Conservation (phyloP, 2,888 invertebrate genomes). For the Apamea sordens region DNA sequence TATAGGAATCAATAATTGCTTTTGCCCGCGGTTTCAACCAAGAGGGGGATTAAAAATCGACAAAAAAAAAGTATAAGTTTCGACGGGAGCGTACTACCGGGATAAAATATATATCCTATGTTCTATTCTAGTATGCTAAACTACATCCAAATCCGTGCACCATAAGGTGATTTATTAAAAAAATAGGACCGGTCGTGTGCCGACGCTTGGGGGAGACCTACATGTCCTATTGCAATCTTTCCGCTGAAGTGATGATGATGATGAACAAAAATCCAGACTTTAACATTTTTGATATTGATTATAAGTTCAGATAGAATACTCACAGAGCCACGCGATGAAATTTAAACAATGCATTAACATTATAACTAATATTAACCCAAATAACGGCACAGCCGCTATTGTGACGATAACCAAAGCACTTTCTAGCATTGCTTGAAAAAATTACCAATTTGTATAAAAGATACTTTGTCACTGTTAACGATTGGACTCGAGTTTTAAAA, state of each 20-base stretch:
- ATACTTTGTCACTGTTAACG: constrained; percentile 10
- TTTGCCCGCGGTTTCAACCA: background rate
- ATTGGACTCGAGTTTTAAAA: background rate
- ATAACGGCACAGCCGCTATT: background rate
- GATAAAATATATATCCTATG: background rate
- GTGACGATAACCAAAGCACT: background rate
- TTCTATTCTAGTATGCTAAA: background rate
- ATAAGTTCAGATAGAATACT: constrained; percentile 5
- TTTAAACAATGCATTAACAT: background rate
- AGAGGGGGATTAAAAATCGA: background rate
- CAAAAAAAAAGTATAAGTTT: too few species aligned
- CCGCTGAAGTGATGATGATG: background rate
- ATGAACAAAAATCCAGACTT: too few species aligned
- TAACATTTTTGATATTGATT: background rate
- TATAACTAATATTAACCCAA: background rate
- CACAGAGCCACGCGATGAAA: background rate
- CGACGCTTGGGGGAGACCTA: background rate
- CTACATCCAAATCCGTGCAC: background rate
- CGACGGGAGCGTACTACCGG: too few species aligned
- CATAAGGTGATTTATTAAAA: background rate
- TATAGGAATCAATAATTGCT: background rate
- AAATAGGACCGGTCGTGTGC: background rate
- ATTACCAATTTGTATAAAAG: background rate
- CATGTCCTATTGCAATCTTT: background rate
- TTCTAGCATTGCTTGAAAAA: background rate